A percentile compares a stretch with the other conserved stretches of the same genome.
Conservation (phyloP, 2,888 invertebrate species). For the Cheiracanthium punctorium region DNA sequence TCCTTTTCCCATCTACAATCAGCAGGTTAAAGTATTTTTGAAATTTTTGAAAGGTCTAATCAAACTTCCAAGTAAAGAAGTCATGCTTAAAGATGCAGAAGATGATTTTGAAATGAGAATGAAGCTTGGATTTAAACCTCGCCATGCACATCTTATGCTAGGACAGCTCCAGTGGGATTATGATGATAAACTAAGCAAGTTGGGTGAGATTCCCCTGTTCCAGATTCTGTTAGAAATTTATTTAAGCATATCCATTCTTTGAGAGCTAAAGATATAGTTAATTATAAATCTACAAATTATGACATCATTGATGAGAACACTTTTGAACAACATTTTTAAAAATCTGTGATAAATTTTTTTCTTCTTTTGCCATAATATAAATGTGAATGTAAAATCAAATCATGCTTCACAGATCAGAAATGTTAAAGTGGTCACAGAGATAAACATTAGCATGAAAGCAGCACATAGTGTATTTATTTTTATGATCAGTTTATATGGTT, state of each 20-base stretch:
- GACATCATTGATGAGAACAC: conserved; percentile 41
- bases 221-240: conserved; percentile 42
- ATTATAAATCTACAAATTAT: conserved; percentile 66
- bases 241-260: conserved; percentile 44
- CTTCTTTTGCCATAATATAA: too few relatives aligned
- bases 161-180: conserved; percentile 67
- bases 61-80: conserved; percentile 80
- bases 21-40: conserved; percentile 85
- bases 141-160: conserved; percentile 66
- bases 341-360: too few relatives aligned
- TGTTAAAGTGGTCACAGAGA: too few relatives aligned
- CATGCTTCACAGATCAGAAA: too few relatives aligned
- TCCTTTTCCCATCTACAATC: conserved; percentile 89
- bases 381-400: too few relatives aligned
- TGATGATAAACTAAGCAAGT: conserved; percentile 49
- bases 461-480: too few relatives aligned
- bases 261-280: conserved; percentile 44
- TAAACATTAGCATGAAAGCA: too few relatives aligned
- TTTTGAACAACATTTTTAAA: conserved; percentile 53
- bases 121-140: conserved; percentile 45
- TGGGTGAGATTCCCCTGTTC: conserved; percentile 57
- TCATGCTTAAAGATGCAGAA: conserved; percentile 82
- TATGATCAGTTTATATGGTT: too few relatives aligned
- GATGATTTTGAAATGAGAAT: conserved; percentile 50
- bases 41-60: conserved; percentile 81